Evolutionary conservation across 2,113 vertebrate genomes (phyloP).

Genomic region (Dryoscopus gambensis): DNA sequence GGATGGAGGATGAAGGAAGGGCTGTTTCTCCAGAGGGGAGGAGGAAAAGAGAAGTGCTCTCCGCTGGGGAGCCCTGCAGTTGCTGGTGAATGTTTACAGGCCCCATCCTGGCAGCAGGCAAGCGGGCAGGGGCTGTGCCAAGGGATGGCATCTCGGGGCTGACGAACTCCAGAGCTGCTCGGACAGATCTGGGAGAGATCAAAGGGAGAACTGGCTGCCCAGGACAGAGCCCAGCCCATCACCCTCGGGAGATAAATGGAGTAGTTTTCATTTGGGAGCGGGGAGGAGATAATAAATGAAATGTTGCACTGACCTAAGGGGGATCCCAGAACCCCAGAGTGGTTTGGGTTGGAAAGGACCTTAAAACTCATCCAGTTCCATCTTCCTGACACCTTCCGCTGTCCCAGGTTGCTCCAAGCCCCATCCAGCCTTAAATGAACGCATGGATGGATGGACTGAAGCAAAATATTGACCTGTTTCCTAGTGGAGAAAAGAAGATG

Average conservation of each 20-base stretch:
- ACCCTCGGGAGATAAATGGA: neutral
- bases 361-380: neutral
- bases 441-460: neutral
- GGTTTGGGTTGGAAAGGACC: neutral
- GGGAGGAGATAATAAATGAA: neutral
- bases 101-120: neutral
- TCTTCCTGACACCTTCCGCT: neutral
- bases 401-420: neutral
- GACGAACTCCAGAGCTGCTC: neutral
- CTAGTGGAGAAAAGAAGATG: neutral
- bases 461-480: neutral
- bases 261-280: fast-evolving
- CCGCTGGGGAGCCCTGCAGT: neutral
- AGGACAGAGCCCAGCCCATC: neutral
- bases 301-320: neutral
- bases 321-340: neutral
- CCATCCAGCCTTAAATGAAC: neutral
- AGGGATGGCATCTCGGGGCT: neutral
- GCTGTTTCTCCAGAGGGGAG: neutral
- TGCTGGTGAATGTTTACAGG: neutral
- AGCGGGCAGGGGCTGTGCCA: neutral
- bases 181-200: neutral
- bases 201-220: neutral
- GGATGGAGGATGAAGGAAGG: neutral
- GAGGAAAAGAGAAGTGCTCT: neutral